A percentile compares a stretch with the other conserved stretches of the same genome.
Conservation (phyloP, 2,113 vertebrate genomes). For the Megalops atlanticus region DNA sequence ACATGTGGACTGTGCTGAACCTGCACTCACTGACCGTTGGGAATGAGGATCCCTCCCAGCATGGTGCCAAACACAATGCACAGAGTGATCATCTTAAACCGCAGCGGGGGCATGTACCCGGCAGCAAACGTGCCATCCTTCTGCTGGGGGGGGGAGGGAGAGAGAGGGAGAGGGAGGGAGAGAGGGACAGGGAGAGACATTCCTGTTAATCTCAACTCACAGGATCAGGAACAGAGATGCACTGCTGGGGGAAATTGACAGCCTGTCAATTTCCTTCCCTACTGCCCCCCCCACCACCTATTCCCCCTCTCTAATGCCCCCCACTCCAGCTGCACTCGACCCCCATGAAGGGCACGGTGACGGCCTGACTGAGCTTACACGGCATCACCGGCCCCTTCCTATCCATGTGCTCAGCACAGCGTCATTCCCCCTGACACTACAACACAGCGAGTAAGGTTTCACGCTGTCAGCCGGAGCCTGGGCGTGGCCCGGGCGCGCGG, state of each 20-base stretch:
- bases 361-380: no score
- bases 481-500: not conserved
- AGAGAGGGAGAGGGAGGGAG: slow-evolving; percentile 19
- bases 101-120: slow-evolving; percentile 95
- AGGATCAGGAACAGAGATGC: no score
- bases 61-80: slow-evolving; percentile 95
- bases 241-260: no score
- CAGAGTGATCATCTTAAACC: slow-evolving; percentile 92
- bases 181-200: no score
- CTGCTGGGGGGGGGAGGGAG: slow-evolving; percentile 70
- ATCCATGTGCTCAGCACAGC: slow-evolving; percentile 24
- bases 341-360: no score
- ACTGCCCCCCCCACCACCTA: no score
- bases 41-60: slow-evolving; percentile 94
- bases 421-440: slow-evolving; percentile 33
- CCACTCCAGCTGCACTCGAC: no score
- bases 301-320: no score
- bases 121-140: slow-evolving; percentile 96
- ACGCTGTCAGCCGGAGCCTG: no score
- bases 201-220: no score
- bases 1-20: not conserved
- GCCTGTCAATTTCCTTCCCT: no score
- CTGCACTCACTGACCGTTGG: slow-evolving; percentile 79
- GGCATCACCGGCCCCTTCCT: no score
- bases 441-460: not conserved